Conservation (phyloP, 2,113 vertebrate genomes). For the Montifringilla adamsi region DNA sequence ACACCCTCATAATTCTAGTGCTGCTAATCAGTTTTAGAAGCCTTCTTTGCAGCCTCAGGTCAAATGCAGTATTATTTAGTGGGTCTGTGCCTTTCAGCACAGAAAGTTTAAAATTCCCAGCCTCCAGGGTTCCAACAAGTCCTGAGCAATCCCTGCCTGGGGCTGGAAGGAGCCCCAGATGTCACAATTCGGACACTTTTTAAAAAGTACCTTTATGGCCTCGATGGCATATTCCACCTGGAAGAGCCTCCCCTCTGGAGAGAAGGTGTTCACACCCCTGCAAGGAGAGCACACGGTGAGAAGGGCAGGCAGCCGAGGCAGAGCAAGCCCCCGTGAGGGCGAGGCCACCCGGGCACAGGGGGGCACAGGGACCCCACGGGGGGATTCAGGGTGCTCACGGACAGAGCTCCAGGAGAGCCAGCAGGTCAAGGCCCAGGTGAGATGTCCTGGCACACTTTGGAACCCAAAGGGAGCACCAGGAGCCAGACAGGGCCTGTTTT, state of each 20-base stretch:
- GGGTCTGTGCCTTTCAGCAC: neutral
- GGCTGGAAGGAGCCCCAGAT: neutral
- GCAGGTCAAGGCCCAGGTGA: neutral
- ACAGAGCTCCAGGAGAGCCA: accelerated
- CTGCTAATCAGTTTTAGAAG: neutral
- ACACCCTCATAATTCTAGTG: neutral
- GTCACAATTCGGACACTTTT: neutral
- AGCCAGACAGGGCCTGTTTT: neutral
- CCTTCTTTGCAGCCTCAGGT: neutral
- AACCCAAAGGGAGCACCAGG: neutral
- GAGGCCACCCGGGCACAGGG: too few species aligned
- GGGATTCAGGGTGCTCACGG: accelerated
- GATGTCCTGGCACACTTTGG: accelerated
- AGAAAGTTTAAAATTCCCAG: neutral
- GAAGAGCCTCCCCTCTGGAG: constrained; percentile 95
- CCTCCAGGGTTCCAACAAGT: neutral
- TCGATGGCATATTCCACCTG: constrained; percentile 99
- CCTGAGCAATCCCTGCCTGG: neutral
- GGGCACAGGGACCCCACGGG: neutral
- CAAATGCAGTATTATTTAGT: neutral
- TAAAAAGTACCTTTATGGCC: constrained; percentile 87
- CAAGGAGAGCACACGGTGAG: neutral
- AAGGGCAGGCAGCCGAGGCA: neutral
- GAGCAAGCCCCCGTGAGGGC: too few species aligned
- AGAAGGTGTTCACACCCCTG: constrained; percentile 98